Evolutionary conservation across 2,797 vertebrate genomes (phyloP).

Genomic region (Cryptoprocta ferox): DNA sequence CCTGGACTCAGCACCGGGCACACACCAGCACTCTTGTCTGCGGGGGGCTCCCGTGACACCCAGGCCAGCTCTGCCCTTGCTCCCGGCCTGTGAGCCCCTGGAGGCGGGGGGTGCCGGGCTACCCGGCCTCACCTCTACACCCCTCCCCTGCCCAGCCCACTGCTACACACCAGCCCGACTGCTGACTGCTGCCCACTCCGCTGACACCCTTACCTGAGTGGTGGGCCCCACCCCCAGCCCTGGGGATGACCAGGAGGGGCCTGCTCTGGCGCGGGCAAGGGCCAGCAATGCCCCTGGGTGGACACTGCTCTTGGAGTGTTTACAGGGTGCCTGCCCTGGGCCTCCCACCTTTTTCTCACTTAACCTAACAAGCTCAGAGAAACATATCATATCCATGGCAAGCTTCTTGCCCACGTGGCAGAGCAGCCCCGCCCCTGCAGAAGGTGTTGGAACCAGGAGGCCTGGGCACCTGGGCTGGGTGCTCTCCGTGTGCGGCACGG

Average conservation of each 20-base stretch:
- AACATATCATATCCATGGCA: too few relatives aligned
- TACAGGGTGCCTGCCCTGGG: too few relatives aligned
- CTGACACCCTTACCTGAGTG: not conserved
- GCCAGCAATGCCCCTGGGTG: too few relatives aligned
- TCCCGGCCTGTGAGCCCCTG: not conserved
- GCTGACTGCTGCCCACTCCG: not conserved
- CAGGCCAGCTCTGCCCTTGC: too few relatives aligned
- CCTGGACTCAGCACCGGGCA: not conserved
- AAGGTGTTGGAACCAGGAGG: not conserved
- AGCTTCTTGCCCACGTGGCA: not conserved
- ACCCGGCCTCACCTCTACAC: accelerated
- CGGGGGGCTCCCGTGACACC: not conserved
- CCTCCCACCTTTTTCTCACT: too few relatives aligned
- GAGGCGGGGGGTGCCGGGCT: not conserved
- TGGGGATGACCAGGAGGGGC: too few relatives aligned
- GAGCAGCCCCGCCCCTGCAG: not conserved
- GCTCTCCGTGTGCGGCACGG: not conserved
- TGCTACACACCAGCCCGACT: too few relatives aligned
- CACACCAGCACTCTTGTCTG: not conserved
- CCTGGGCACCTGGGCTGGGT: accelerated
- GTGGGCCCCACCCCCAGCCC: not conserved
- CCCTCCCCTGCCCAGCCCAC: not conserved
- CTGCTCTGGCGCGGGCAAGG: not conserved
- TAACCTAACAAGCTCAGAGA: not conserved
- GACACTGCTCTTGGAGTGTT: too few relatives aligned